Evolutionary conservation across 2,113 vertebrate genomes (phyloP), one percentile per base, ranked within the genome.

Genomic region (Ploceus nigricollis): DNA sequence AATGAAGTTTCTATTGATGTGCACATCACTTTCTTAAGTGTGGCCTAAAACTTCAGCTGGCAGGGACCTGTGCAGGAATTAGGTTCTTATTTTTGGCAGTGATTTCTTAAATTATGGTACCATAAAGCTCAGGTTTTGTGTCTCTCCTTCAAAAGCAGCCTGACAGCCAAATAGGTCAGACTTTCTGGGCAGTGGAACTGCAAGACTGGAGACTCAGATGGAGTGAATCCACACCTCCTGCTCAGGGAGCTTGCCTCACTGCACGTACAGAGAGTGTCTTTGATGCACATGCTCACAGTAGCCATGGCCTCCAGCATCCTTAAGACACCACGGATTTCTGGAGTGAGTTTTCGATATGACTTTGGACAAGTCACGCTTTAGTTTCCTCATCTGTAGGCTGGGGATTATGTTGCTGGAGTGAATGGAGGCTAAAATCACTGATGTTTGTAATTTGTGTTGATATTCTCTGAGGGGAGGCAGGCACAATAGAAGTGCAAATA

Each of bases 381-480:
- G 58, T 86, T 96, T 93, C 71, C 85, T 94, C 82, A 64, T 93
- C 85, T 93, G 50, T 73, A 86, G 87, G 48, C 85, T 86, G 79
- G 28, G 76, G 75, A 94, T 95, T 96, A 88, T 91, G 72, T 66
- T 85, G 78, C 90, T 96, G 87, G 70, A 94, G 79, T 94, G 93
- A 95, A 95, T 89, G 64, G 94, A 95, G 93, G 80, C 92, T 94
- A 92, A 95, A 96, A 86, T 81, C 93, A 95, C 79, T 95, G 92
- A 92, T 96, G 93, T 94, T 96, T 92, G 88, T 96, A 97, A 96
- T 96, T 94, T 93, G 94, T 93, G 92, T 93, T 94, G 96, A 96
- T 94, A 95, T 96, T 94, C 92, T 94, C 95, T 3, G 61, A 94
- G 90, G 94, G 94, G 48, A 96, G 75, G 60, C 82, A 96, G 42